Evolutionary conservation across 2,113 vertebrate species (phyloP), one percentile per base, ranked within the genome.

Genomic region (Rhinopomastus cyanomelas): DNA sequence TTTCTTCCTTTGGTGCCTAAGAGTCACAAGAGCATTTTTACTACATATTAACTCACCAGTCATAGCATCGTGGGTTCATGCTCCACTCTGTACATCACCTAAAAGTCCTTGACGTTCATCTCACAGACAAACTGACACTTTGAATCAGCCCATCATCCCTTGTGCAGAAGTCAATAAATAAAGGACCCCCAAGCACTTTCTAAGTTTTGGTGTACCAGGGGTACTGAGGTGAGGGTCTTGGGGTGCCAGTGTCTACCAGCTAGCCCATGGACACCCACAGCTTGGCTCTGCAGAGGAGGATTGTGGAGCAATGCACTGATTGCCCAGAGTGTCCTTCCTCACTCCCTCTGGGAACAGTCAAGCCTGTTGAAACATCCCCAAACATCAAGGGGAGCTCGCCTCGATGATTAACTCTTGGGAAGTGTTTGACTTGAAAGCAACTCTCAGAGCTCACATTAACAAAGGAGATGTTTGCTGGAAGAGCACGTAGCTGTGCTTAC

Each of bases 201-300:
- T 51, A 25, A 29, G 2, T 60, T 77, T 61, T 25, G 44, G 52
- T 23, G 26, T 16, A n/a, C 12, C 36, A 37, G 42, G 15, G 26
- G 8, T 25, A 6, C 56, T n/a, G 32, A 92, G 23, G 39, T 30
- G 49, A 68, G 44, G 11, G 13, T 64, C 49, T 82, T 0, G 1
- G 65, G 14, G 9, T 52, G 20, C 34, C 17, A 17, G 8, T 53
- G 34, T 10, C 21, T 19, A 48, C 18, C 29, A 16, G 3, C 2
- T 39, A 29, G 14, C 9, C 51, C 30, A 6, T 2, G 20, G 37
- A 21, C 26, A 11, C 26, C 44, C n/a, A 34, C 46, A 90, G 37
- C 13, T 37, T 67, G 56, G 2, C 18, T 85, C 32, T 1, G 0
- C 30, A 39, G n/a, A 39, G 3, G 2, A 19, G 0, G 1, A 8